Base-by-base conservation (phyloP, 30 jellyfish, hydroid and myxozoan species). In the Turritopsis rubra region DNA sequence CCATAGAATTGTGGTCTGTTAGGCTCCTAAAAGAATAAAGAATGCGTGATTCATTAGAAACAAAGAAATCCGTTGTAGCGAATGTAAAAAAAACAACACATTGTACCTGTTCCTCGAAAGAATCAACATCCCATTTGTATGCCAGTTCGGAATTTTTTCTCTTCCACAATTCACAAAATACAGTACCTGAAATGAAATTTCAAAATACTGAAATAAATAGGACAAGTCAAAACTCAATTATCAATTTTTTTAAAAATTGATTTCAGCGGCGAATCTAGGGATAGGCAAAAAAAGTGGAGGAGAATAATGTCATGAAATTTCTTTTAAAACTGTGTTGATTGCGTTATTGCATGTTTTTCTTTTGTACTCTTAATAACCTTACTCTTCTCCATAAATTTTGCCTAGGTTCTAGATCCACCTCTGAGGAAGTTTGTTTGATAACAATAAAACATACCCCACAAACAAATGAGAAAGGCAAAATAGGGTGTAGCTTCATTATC, bases 41-140 rank as follows among this genome's bases (percentile, higher is more conserved):
- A 27, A 27, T 17, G 54, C 27, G 16, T 22, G 27, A 81, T 68
- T n/a, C 19, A n/a, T 68, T 68, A 0, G 31, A 8, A 7, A 17
- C 30, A 68, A 68, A 27, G 21, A 18, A 60, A 23, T 60, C 73
- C 19, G 22, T 9, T 68, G 8, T 68, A 19, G 17, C 19, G 28
- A n/a, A 68, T 68, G 77, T 27, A n/a, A n/a, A 19, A 16, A 68
- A n/a, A 19, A 68, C 9, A 68, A 0, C 19, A 68, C 30, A 68
- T 68, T 68, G 19, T 80, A 87, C 98, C 89, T 91, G 95, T 29
- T 84, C 89, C 30, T 91, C 98, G 77, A 87, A 91, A 53, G 52
- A 77, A 74, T 91, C 98, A 65, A 91, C 98, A 79, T 91, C 98
- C 98, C 98, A 91, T 88, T 91, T 87, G 66, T 91, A 91, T 20